Conservation (phyloP, 2,888 invertebrate genomes). For the Heliconius charithonia region DNA sequence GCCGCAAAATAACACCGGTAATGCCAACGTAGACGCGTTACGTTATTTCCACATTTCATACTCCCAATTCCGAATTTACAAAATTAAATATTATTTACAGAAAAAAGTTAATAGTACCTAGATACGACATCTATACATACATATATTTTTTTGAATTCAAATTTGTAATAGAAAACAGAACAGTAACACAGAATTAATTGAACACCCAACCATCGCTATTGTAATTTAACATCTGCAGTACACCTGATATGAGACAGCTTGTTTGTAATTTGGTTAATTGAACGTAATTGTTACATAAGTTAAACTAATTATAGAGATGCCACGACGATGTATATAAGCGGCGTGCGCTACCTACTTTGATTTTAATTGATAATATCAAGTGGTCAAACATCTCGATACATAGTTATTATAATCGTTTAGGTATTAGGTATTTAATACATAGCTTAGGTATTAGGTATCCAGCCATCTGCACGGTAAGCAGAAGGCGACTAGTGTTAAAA, state of each 20-base stretch:
- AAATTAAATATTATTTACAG: too few species aligned
- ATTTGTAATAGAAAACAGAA: not conserved
- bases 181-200: not conserved
- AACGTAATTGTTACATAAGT: constrained; percentile 21
- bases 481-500: too few species aligned
- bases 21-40: too few species aligned
- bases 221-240: constrained; percentile 17
- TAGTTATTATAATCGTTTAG: too few species aligned
- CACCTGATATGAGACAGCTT: constrained; percentile 24
- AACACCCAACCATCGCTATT: not conserved
- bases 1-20: too few species aligned
- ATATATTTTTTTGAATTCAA: not conserved
- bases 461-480: too few species aligned
- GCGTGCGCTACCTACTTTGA: too few species aligned
- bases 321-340: not conserved
- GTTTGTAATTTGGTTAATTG: constrained; percentile 29
- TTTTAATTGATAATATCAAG: not conserved
- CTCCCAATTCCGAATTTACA: too few species aligned
- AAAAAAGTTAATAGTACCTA: not conserved
- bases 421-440: too few species aligned
- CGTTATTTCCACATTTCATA: too few species aligned
- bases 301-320: constrained; percentile 16
- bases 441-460: too few species aligned
- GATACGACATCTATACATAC: not conserved
- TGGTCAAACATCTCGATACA: not conserved